Base-by-base conservation (phyloP, 2,888 invertebrate genomes). In the Cremastinae sp. region DNA sequence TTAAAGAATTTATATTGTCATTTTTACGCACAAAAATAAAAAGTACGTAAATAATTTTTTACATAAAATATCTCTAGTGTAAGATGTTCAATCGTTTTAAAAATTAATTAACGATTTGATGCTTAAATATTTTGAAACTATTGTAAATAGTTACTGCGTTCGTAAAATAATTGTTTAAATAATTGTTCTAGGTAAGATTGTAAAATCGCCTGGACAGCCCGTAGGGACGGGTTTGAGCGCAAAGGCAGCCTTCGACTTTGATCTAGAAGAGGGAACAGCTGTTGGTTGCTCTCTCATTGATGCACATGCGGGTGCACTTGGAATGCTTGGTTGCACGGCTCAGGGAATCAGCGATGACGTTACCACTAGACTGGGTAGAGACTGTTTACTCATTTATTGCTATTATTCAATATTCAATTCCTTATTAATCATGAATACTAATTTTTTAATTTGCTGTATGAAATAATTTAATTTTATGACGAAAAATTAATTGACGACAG, bases 231-330 rank as follows among this genome's bases (percentile, higher is more conserved):
- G 95, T 37, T 86, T 97, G 35, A 92, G 92, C 8, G 80, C 86
- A 41, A 88, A 90, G 78, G 93, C 95, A 43, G 97, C 98, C 1
- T 81, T 85, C 20, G 92, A 93, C 81, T 89, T 98, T 66, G 95
- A 95, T 1, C 91, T 98, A 7, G 82, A 90, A 10, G 90, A 92
- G 5, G 94, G 94, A 8, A 97, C 94, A 14, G 93, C 96, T 5
- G 97, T 98, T 1, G 97, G 95, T 3, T 93, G 96, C 10, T 97
- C 97, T 0, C 93, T 98, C 75, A 97, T 98, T 81, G 98, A 99
- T 91, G 98, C 98, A 0, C 97, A 98, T 91, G 97, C 98, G 64
- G 98, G 98, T 20, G 97, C 95, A 0, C 90, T 98, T 74, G 98
- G 97, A 14, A 93, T 96, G 92, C 93, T 96, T 79, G 96, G 96